phyloP scores from a whole-genome alignment of 2,797 vertebrate genomes.

The Ctenopoma kingsleyae region DNA sequence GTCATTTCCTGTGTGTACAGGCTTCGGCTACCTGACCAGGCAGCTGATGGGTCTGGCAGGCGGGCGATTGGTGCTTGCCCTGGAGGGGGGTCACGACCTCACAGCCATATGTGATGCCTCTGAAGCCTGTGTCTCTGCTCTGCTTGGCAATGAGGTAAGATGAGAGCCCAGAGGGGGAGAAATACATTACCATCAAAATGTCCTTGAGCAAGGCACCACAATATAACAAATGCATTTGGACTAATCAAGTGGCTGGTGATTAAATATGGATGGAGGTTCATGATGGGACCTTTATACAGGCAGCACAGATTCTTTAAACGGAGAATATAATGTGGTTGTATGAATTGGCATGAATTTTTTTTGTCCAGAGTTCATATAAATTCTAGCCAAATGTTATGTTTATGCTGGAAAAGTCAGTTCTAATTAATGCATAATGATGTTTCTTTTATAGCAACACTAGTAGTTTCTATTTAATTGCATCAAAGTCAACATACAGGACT shows the following conservation, averaged over 20 bases:
- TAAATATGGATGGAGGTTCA: constrained; percentile 4
- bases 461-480: constrained; percentile 1
- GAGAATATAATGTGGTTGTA: not conserved
- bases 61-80: constrained; percentile 92
- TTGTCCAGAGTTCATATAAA: not conserved
- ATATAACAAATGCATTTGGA: not conserved
- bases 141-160: constrained; percentile 96
- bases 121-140: constrained; percentile 95
- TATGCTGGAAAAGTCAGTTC: not conserved
- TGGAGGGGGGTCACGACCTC: constrained; percentile 98
- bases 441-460: not conserved
- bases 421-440: not conserved
- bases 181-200: constrained; percentile 14
- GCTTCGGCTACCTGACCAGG: constrained; percentile 97
- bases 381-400: not conserved
- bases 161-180: constrained; percentile 24
- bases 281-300: not conserved
- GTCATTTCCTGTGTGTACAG: constrained; percentile 86
- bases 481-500: not conserved
- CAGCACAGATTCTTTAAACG: not conserved
- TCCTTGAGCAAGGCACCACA: constrained; percentile 1
- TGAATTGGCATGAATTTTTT: not conserved
- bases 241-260: constrained; percentile 3
- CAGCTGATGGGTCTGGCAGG: constrained; percentile 97
- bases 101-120: constrained; percentile 98